phyloP scores from a whole-genome alignment of 2,113 vertebrate species.

The Theristicus caerulescens region DNA sequence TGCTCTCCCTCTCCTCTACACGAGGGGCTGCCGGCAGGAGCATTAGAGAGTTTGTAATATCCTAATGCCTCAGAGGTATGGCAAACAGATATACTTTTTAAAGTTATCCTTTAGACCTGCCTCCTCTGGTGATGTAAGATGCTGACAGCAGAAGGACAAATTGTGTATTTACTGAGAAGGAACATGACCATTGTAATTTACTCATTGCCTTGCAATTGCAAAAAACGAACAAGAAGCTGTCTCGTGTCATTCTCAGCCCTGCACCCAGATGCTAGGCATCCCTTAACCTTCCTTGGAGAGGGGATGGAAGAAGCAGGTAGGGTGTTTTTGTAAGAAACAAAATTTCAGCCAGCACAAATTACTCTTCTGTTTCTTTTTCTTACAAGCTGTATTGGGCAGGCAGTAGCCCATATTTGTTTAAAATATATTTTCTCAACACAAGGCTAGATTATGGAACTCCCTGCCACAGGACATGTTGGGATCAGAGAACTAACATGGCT shows the following conservation, averaged over 20 bases:
- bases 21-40: not conserved
- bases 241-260: not conserved
- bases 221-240: not conserved
- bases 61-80: not conserved
- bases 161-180: not conserved
- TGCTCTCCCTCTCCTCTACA: not conserved
- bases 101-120: not conserved
- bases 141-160: not conserved
- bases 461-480: rapidly evolving
- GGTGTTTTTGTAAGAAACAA: not conserved
- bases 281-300: not conserved
- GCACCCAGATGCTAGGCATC: not conserved
- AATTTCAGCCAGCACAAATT: not conserved
- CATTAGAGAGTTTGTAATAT: rapidly evolving
- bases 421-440: not conserved
- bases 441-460: not conserved
- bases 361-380: not conserved
- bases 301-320: not conserved
- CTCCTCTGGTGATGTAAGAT: not conserved
- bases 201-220: not conserved
- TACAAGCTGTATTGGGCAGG: not conserved
- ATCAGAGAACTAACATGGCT: not conserved
- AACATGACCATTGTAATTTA: not conserved
- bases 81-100: not conserved
- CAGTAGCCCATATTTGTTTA: not conserved